phyloP scores from a whole-genome alignment of 37 sponge, comb jelly and placozoan species.

The Cliona cf. orientalis region DNA sequence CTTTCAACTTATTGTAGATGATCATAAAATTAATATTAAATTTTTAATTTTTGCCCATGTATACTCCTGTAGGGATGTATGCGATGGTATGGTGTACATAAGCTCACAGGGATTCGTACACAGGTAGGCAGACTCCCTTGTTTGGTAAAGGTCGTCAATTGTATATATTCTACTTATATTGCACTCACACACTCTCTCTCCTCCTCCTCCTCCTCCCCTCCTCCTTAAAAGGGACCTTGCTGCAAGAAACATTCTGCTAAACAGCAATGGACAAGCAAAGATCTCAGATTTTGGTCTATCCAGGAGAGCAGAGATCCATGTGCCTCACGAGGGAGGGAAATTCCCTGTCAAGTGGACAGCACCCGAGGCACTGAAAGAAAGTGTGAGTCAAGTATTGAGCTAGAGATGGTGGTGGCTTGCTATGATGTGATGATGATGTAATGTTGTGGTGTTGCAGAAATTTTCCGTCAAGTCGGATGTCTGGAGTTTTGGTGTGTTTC shows the following conservation, averaged over 20 bases:
- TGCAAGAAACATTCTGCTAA: slow-evolving; percentile 72
- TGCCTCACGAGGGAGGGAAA: slow-evolving; percentile 84
- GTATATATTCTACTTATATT: no score
- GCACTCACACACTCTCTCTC: background rate
- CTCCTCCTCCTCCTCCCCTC: background rate
- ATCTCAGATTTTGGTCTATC: slow-evolving; percentile 84
- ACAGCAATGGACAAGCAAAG: slow-evolving; percentile 78
- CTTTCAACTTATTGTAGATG: background rate
- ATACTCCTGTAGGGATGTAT: slow-evolving; percentile 63
- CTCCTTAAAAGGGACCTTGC: slow-evolving; percentile 56
- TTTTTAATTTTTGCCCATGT: no score
- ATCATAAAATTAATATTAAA: background rate
- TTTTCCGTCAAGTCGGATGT: slow-evolving; percentile 88
- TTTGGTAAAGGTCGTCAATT: background rate
- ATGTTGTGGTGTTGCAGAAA: slow-evolving; percentile 45
- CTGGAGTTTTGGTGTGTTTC: slow-evolving; percentile 90
- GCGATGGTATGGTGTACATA: slow-evolving; percentile 76
- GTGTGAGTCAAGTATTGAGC: slow-evolving; percentile 46
- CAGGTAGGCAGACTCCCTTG: slow-evolving; percentile 36
- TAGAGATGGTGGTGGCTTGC: background rate
- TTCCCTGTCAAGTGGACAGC: slow-evolving; percentile 90
- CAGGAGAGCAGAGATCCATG: slow-evolving; percentile 55
- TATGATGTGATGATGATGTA: background rate
- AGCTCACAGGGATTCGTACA: slow-evolving; percentile 65
- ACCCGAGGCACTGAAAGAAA: slow-evolving; percentile 84